Conservation (phyloP, 2,888 invertebrate species). For the Metalampra italica region DNA sequence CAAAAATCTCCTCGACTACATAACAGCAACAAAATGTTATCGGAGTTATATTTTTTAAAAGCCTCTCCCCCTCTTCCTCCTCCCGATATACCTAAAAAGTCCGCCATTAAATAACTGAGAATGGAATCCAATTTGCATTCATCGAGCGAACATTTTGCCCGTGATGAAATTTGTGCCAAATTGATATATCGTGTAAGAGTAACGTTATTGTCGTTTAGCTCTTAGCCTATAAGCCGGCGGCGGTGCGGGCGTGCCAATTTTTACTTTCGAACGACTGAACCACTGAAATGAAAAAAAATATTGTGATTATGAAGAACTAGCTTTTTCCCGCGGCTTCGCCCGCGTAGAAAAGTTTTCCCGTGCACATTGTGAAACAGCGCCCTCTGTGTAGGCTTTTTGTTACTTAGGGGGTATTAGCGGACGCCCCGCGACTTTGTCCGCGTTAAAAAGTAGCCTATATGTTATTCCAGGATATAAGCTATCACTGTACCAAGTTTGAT, state of each 20-base stretch:
- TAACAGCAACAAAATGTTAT: not conserved
- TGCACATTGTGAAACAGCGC: too few relatives aligned
- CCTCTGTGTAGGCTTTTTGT: too few relatives aligned
- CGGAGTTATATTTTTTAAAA: not conserved
- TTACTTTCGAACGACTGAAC: too few relatives aligned
- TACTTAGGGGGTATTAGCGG: too few relatives aligned
- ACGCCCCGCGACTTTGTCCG: too few relatives aligned
- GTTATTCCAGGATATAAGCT: too few relatives aligned
- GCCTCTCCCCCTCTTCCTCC: not conserved
- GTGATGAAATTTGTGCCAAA: slow-evolving; percentile 1
- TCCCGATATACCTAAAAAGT: not conserved
- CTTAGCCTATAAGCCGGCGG: not conserved
- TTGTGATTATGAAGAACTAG: too few relatives aligned
- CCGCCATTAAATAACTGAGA: not conserved
- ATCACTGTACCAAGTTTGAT: too few relatives aligned
- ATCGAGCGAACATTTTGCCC: not conserved
- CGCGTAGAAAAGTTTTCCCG: too few relatives aligned
- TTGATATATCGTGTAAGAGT: not conserved
- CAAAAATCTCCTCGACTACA: not conserved
- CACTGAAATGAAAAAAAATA: too few relatives aligned
- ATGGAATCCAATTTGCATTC: slow-evolving; percentile 1
- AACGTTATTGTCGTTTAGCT: not conserved
- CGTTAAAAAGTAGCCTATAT: too few relatives aligned
- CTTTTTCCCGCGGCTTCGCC: too few relatives aligned
- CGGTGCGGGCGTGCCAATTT: not conserved